phyloP scores from a whole-genome alignment of 2,797 vertebrate species.

The Triplophysa bombifrons region DNA sequence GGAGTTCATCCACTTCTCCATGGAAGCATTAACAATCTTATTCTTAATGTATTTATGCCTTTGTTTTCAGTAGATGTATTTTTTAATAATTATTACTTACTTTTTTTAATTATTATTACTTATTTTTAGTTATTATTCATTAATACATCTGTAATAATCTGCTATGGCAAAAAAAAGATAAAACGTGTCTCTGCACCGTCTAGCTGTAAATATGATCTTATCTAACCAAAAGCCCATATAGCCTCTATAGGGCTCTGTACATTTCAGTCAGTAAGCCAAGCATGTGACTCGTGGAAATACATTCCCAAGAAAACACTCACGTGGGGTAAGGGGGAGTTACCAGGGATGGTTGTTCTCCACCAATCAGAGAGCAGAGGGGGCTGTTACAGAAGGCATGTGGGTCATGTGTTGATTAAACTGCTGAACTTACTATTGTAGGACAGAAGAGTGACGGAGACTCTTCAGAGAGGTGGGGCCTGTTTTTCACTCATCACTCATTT shows the following conservation, averaged over 20 bases:
- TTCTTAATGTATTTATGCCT: not conserved
- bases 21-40: not conserved
- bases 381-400: constrained; percentile 36
- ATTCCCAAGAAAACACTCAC: constrained; percentile 48
- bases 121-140: no score
- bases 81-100: no score
- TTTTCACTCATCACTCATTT: constrained; percentile 6
- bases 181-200: not conserved
- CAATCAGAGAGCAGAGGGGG: constrained; percentile 54
- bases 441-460: constrained; percentile 16
- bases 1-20: not conserved
- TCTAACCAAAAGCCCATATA: not conserved
- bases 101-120: no score
- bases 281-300: constrained; percentile 33
- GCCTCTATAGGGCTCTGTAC: not conserved
- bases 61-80: not conserved
- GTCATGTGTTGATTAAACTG: constrained; percentile 40
- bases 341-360: constrained; percentile 51
- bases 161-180: not conserved
- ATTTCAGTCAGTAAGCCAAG: constrained; percentile 16
- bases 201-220: constrained; percentile 12
- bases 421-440: constrained; percentile 39
- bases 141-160: not conserved
- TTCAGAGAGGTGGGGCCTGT: constrained; percentile 20
- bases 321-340: constrained; percentile 40